Evolutionary conservation across 1,140 invertebrate genomes (phyloP), one percentile per base, ranked within the genome.

Genomic region (Caenorhabditis tropicalis): DNA sequence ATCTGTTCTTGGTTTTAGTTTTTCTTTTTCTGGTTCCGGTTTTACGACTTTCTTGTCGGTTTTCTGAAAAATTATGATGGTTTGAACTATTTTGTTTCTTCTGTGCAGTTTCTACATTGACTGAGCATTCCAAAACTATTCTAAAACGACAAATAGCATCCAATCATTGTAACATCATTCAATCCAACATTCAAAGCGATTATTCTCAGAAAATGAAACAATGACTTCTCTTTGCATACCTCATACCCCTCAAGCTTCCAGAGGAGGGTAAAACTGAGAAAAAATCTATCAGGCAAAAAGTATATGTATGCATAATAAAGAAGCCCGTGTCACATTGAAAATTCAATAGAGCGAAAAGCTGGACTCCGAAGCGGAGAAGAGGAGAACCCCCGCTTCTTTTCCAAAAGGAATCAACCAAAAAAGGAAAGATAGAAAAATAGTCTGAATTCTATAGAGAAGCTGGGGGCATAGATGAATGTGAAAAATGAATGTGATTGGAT

Each of bases 291-390:
- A 74, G 36, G 65, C 65, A 74, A 74, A 74, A 74, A 74, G 65
- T 74, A 74, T 74, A 74, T 74, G 65, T 43, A 74, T 74, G 65
- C 65, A 74, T 74, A 74, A 74, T 74, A 46, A 46, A 74, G 36
- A 46, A 74, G 65, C 65, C 65, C 65, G 65, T 74, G 65, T 74
- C 65, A 74, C 65, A 74, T 74, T 74, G 65, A 74, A 74, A 74
- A 74, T 74, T 74, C 65, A 74, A 74, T 74, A 74, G 65, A 74
- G 65, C 65, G 65, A 74, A 43, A 74, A 74, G 65, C 65, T 74
- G 65, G 65, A 24, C 65, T 16, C 10, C 36, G 36, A 21, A 15
- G 24, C 53, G 29, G 16, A n/a, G n/a, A 16, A 6, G 58, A 1
- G 65, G 36, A 74, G 31, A 70, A 36, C 31, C 60, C 60, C n/a